These are phyloP conservation scores for Cecidostiba fungosa DNA, from an alignment of 2,888 invertebrate genomes.

Conservation along the genomic window DNA sequence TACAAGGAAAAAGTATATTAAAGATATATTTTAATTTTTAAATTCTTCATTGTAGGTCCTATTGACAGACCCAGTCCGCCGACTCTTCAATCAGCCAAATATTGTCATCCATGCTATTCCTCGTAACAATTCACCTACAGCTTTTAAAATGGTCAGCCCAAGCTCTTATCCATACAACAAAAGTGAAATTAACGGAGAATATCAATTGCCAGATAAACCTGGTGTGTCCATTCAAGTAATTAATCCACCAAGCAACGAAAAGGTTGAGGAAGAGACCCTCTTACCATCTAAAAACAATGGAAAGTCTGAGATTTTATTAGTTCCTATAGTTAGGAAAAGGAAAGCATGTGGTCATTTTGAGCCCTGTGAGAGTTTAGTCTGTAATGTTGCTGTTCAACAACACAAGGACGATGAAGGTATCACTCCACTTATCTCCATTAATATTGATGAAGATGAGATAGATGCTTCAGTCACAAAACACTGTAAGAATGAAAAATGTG, in stretches of 20 bases:
- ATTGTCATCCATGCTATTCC: conserved; percentile 73
- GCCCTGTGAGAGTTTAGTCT: conserved; percentile 74
- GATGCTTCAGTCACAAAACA: conserved; percentile 74
- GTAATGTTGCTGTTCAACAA: conserved; percentile 74
- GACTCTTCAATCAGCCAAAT: conserved; percentile 76
- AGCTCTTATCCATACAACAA: conserved; percentile 57
- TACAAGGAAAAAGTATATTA: background rate
- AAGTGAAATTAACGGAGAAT: conserved; percentile 64
- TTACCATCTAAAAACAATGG: conserved; percentile 76
- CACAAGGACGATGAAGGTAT: conserved; percentile 71
- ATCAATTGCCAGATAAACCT: conserved; percentile 62
- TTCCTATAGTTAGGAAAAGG: conserved; percentile 70
- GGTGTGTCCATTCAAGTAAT: conserved; percentile 68
- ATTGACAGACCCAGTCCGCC: conserved; percentile 74
- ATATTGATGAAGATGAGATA: conserved; percentile 73
- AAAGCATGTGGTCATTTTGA: conserved; percentile 75
- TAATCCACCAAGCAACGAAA: conserved; percentile 54
- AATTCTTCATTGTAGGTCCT: conserved; percentile 69
- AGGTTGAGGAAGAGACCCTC: conserved; percentile 68
- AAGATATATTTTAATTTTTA: background rate
- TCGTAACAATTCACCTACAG: conserved; percentile 58
- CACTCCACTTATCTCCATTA: conserved; percentile 72
- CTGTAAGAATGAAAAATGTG: conserved; percentile 70
- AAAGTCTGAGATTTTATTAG: conserved; percentile 74
- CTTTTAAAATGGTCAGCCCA: conserved; percentile 56